phyloP scores from a whole-genome alignment of 64 coral and sea anemone genomes.

The Platygyra sinensis region DNA sequence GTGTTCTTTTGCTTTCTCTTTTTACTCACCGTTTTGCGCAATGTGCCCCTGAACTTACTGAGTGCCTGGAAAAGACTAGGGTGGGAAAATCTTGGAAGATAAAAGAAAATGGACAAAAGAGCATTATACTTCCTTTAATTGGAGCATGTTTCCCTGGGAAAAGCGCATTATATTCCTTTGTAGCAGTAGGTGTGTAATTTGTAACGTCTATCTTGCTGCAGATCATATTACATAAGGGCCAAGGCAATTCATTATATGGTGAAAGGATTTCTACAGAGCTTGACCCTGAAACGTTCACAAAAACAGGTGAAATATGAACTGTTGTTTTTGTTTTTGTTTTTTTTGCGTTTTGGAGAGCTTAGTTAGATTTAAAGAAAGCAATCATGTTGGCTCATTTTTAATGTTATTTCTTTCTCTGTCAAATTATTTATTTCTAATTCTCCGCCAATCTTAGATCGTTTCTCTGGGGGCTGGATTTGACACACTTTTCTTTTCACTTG shows the following conservation, averaged over 20 bases:
- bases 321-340: no score
- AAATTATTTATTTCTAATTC: neutral
- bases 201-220: neutral
- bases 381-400: neutral
- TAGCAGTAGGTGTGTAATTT: neutral
- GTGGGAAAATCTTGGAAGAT: no score
- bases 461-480: slow-evolving; percentile 90
- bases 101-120: no score
- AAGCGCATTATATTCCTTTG: no score
- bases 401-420: neutral
- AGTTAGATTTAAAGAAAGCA: no score
- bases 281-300: slow-evolving; percentile 2
- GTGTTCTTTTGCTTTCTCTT: no score
- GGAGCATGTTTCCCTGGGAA: no score
- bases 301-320: slow-evolving; percentile 57
- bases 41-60: no score
- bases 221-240: slow-evolving; percentile 82
- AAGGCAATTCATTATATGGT: slow-evolving; percentile 73
- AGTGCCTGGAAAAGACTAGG: no score
- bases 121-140: no score
- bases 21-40: no score
- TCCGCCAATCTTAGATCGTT: slow-evolving; percentile 44
- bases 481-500: slow-evolving; percentile 82
- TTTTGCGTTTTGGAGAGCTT: no score
- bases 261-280: slow-evolving; percentile 64